Evolutionary conservation across 2,888 invertebrate genomes (phyloP), one percentile per base, ranked within the genome.

Genomic region (Lepetodrilus schrolli): DNA sequence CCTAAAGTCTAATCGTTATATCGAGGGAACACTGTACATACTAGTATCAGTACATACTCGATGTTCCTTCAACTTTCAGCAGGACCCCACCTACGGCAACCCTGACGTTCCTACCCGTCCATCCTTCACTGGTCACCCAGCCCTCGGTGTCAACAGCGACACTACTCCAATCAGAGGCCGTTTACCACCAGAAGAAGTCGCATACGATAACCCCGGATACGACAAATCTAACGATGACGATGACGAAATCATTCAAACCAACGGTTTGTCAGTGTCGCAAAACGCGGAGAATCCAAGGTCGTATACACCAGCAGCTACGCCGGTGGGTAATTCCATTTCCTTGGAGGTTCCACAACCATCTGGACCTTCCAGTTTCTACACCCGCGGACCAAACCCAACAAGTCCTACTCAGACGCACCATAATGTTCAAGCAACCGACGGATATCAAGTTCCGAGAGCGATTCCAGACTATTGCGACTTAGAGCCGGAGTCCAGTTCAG

Each of bases 181-280:
- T 8, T 21, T 21, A 8, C 49, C 26, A 17, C 58, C 17, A 2
- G 58, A 58, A 17, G 58, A 58, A 4, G 58, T 58, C 10, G 58
- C 58, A n/a, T 58, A 58, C 7, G 58, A 58, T 17, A 58, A 58
- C 26, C 58, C 58, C 7, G 58, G 58, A 30, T 58, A 58, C 30
- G 34, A 26, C 13, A 17, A 58, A 17, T 26, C 26, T 34, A 4
- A 58, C 34, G 58, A 58, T 34, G 58, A 30, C 58, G 34, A n/a
- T n/a, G n/a, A n/a, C n/a, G n/a, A n/a, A n/a, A n/a, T n/a, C n/a
- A n/a, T n/a, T n/a, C n/a, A n/a, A n/a, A n/a, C n/a, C n/a, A n/a
- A n/a, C n/a, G n/a, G n/a, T n/a, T n/a, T n/a, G n/a, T n/a, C n/a
- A n/a, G n/a, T n/a, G n/a, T n/a, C n/a, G n/a, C n/a, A n/a, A n/a